Evolutionary conservation across 2,888 invertebrate genomes (phyloP), one percentile per base, ranked within the genome.

Genomic region (Drosophila borealis): DNA sequence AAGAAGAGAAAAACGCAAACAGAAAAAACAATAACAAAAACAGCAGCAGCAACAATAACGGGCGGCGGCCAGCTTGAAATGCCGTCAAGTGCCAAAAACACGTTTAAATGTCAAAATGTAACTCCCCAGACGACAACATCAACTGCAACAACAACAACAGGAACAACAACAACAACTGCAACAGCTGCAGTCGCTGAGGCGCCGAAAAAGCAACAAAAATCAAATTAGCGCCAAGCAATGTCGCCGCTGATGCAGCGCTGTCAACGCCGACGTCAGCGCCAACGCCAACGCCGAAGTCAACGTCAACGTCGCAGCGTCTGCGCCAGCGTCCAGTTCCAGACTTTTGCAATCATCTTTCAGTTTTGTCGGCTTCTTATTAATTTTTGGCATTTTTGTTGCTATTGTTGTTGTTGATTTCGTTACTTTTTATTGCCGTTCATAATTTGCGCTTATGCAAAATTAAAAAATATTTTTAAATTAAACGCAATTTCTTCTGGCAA

Each of bases 31-130:
- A 14, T 25, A 59, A 56, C 34, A 62, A 54, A 48, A 72, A 63
- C 63, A 50, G 14, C 42, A 41, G 10, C 33, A 57, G 59, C 61
- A 73, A 63, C 45, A 54, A 68, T 61, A 78, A 61, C 59, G 63
- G 68, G 29, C 61, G 49, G 39, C 53, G 45, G 17, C 50, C 39
- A 59, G 74, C 51, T 73, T 60, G 80, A 83, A 73, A 80, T 73
- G 73, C 73, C 62, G 74, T 73, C 81, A 87, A 87, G 88, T 81
- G 81, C 88, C 89, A 81, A 82, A 81, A 88, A 82, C 82, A 83
- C 84, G 89, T 89, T 83, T 83, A 81, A 83, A 83, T 82, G 82
- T 89, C 82, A 82, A 80, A 82, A 88, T 76, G 87, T 86, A 82
- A 88, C 69, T 73, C 56, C 67, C 60, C 62, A 65, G 65, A 50